Evolutionary conservation across 2,113 vertebrate genomes (phyloP).

Genomic region (Callipepla squamata): DNA sequence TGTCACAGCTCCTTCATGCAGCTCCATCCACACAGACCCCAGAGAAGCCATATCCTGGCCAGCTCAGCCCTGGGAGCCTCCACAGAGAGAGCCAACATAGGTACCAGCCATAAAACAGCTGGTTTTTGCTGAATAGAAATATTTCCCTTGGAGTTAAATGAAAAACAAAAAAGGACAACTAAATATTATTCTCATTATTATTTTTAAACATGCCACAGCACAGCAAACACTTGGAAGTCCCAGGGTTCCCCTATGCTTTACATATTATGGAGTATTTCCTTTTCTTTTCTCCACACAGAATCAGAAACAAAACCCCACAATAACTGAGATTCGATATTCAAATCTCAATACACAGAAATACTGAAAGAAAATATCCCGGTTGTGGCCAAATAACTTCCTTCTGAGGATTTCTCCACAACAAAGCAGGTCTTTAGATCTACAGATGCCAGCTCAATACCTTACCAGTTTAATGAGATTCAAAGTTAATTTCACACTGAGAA

Average conservation of each 20-base stretch:
- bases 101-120: background rate
- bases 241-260: background rate
- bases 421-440: background rate
- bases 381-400: background rate
- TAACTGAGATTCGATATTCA: fast-evolving
- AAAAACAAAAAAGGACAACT: background rate
- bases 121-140: background rate
- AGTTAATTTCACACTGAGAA: constrained; percentile 12
- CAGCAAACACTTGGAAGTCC: background rate
- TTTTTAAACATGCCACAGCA: background rate
- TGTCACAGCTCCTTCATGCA: fast-evolving
- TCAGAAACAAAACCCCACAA: background rate
- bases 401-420: background rate
- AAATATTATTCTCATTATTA: no score
- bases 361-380: background rate
- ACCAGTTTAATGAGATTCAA: background rate
- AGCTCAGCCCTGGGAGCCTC: background rate
- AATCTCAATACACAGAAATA: background rate
- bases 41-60: background rate
- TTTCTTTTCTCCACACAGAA: background rate
- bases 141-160: background rate
- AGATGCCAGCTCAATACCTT: background rate
- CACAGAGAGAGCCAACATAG: background rate
- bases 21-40: background rate
- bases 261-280: background rate